Conservation (phyloP, 2,888 invertebrate species). For the Plagodis dolabraria region DNA sequence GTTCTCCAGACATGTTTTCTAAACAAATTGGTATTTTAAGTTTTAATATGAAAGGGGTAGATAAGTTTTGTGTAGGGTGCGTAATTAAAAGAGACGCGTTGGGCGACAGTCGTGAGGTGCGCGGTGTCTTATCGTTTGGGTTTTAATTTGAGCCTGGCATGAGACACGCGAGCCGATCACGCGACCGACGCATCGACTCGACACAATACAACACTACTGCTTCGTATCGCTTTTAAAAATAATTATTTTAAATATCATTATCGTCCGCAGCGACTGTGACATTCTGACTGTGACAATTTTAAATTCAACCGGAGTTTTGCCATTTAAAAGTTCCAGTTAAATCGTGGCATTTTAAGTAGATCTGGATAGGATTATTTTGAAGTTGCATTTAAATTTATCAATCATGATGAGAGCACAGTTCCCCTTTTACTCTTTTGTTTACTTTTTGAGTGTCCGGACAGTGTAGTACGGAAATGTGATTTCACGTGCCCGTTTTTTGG, state of each 20-base stretch:
- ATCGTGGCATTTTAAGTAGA: slow-evolving; percentile 29
- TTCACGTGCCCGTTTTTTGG: slow-evolving; percentile 80
- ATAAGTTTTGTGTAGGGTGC: slow-evolving; percentile 77
- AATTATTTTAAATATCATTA: slow-evolving; percentile 70
- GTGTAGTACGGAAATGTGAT: slow-evolving; percentile 80
- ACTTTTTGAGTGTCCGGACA: slow-evolving; percentile 65
- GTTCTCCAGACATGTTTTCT: slow-evolving; percentile 21
- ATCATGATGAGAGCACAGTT: slow-evolving; percentile 52
- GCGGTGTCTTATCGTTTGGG: slow-evolving; percentile 77
- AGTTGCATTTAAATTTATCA: slow-evolving; percentile 48
- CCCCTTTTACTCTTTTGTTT: slow-evolving; percentile 54
- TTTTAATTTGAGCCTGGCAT: slow-evolving; percentile 82
- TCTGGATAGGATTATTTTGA: slow-evolving; percentile 30
- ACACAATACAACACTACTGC: slow-evolving; percentile 42
- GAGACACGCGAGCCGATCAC: slow-evolving; percentile 81
- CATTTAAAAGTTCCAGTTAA: slow-evolving; percentile 30
- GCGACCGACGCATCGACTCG: slow-evolving; percentile 74
- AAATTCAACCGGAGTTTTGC: slow-evolving; percentile 37
- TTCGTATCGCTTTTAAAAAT: slow-evolving; percentile 61
- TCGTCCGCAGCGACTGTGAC: slow-evolving; percentile 39
- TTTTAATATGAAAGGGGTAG: slow-evolving; percentile 67
- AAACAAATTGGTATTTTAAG: slow-evolving; percentile 22
- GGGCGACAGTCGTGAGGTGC: slow-evolving; percentile 79
- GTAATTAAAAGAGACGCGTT: slow-evolving; percentile 82
- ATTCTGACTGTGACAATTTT: slow-evolving; percentile 38